Base-by-base conservation (phyloP, 2,888 invertebrate genomes). In the Molanna angustata region DNA sequence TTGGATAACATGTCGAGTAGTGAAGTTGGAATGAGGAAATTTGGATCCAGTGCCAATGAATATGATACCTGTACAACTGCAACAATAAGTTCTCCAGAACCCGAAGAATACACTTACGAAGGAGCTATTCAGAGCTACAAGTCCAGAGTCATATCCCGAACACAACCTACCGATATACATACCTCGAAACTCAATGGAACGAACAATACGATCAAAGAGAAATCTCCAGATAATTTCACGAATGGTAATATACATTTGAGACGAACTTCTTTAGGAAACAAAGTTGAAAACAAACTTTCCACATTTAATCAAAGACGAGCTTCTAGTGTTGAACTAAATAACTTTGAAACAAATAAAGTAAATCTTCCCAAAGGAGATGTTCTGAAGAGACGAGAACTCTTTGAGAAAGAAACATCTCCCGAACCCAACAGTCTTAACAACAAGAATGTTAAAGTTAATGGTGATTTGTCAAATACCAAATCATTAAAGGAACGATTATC, bases 81-180 rank as follows among this genome's bases (percentile, higher is more conserved):
- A 61, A 83, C 83, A 37, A 80, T 81, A 61, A 84, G 82, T 66
- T 83, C 86, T 39, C 83, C 85, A 1, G 84, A 85, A 69, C 82
- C 83, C 22, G 82, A 88, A 64, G 90, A 90, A 68, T 91, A 90
- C 69, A 90, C 90, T 0, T 92, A 90, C 68, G 91, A 92, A 70
- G 86, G 89, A 62, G 90, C 91, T 62, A 91, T 91, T 62, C 87
- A 91, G 66, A 87, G 88, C 62, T 92, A 92, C 70, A 87, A 90
- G 62, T 86, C 88, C 46, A 80, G 89, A 61, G 88, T 86, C 41
- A 81, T 85, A 62, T 81, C 83, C 32, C 76, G 80, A 63, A 80
- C 80, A 21, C 74, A 72, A 64, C 72, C 74, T 60, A 72, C 66
- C 56, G 51, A 61, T 39, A 20, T 54, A 16, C 16, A 56, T 50